These are phyloP conservation scores for Junco hyemalis DNA, from an alignment of 2,113 vertebrate genomes.

Conservation along the genomic window DNA sequence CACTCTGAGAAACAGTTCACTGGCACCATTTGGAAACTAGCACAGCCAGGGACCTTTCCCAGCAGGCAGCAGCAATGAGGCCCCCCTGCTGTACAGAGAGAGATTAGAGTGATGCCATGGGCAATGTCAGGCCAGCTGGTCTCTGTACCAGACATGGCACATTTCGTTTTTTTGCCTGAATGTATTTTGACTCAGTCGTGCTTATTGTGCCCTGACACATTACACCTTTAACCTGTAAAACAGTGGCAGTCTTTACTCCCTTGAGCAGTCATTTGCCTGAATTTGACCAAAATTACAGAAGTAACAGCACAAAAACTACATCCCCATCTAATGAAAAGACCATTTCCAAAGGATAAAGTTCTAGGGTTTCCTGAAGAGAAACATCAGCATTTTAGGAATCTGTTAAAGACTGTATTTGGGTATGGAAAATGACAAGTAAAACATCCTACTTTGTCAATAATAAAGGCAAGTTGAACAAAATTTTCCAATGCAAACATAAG, in stretches of 20 bases:
- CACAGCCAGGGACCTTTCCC: neutral
- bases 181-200: neutral
- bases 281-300: neutral
- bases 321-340: neutral
- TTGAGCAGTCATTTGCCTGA: neutral
- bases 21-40: neutral
- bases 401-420: neutral
- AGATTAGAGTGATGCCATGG: neutral
- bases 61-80: neutral
- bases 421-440: neutral
- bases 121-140: slow-evolving; percentile 12
- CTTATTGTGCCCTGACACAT: neutral
- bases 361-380: neutral
- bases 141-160: neutral
- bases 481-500: neutral
- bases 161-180: neutral
- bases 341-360: neutral
- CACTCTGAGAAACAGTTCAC: neutral
- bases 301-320: neutral
- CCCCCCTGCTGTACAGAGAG: neutral
- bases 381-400: neutral
- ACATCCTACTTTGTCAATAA: neutral
- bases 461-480: neutral
- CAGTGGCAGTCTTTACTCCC: neutral
- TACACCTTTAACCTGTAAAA: neutral